These are phyloP conservation scores for Arrhamphus sclerolepis DNA, from an alignment of 2,797 vertebrate species.

Conservation along the genomic window DNA sequence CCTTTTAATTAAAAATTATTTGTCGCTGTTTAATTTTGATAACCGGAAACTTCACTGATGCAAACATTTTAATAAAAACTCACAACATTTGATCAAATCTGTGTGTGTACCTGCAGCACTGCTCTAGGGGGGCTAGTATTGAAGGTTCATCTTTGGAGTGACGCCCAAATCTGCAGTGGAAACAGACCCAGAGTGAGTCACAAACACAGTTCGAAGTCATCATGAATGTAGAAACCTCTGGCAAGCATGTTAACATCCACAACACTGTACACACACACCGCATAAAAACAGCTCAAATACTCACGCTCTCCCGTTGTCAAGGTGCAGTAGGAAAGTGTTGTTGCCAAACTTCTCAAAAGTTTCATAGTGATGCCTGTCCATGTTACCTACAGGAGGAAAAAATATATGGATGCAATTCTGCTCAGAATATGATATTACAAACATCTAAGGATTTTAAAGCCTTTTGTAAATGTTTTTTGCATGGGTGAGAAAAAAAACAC, in stretches of 20 bases:
- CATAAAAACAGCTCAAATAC: slow-evolving; percentile 27
- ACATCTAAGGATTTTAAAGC: background rate
- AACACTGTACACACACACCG: background rate
- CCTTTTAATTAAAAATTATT: no score
- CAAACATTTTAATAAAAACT: background rate
- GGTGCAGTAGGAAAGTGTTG: slow-evolving; percentile 89
- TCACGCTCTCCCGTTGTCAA: slow-evolving; percentile 95
- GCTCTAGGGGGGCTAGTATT: slow-evolving; percentile 89
- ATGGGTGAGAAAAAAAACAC: background rate
- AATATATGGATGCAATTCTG: background rate
- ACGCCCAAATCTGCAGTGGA: slow-evolving; percentile 87
- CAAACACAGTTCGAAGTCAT: background rate
- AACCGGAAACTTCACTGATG: no score
- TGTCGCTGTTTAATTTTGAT: no score
- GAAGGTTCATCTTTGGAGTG: slow-evolving; percentile 93
- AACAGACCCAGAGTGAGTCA: slow-evolving; percentile 8
- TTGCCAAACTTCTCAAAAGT: slow-evolving; percentile 97
- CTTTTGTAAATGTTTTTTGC: background rate
- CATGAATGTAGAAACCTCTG: background rate
- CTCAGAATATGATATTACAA: background rate
- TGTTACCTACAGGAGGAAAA: slow-evolving; percentile 84
- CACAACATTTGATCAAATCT: background rate
- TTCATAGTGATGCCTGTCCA: slow-evolving; percentile 96
- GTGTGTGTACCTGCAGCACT: slow-evolving; percentile 91
- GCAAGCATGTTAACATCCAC: background rate